These are phyloP conservation scores for Eristalis tenax DNA, from an alignment of 2,888 invertebrate species.

Conservation along the genomic window DNA sequence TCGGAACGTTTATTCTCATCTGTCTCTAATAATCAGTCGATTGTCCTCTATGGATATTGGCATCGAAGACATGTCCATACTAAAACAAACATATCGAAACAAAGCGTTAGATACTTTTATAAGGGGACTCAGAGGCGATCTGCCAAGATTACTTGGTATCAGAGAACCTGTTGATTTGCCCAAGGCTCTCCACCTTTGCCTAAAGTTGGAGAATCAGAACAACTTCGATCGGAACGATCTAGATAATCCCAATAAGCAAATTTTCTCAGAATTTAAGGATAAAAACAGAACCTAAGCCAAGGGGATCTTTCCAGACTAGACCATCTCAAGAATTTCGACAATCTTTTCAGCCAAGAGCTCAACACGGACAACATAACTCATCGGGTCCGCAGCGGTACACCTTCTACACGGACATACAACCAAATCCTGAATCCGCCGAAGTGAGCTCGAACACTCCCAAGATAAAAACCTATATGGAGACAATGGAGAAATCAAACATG, in stretches of 20 bases:
- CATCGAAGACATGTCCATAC: too few species aligned
- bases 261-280: too few species aligned
- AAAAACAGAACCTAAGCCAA: too few species aligned
- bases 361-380: background rate
- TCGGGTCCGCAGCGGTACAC: background rate
- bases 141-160: slow-evolving; percentile 21
- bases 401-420: background rate
- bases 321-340: too few species aligned
- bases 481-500: too few species aligned
- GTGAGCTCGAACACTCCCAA: background rate
- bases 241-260: background rate
- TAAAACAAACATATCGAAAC: slow-evolving; percentile 14
- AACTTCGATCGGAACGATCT: too few species aligned
- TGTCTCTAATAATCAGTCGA: too few species aligned
- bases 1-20: too few species aligned
- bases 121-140: slow-evolving; percentile 34
- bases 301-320: too few species aligned
- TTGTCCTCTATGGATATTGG: too few species aligned
- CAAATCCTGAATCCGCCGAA: too few species aligned
- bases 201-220: too few species aligned
- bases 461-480: background rate
- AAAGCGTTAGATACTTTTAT: slow-evolving; percentile 39
- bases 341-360: background rate
- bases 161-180: slow-evolving; percentile 3
- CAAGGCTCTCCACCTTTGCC: background rate